These are phyloP conservation scores for Saiga tatarica DNA, from an alignment of 2,113 vertebrate genomes.

Conservation along the genomic window DNA sequence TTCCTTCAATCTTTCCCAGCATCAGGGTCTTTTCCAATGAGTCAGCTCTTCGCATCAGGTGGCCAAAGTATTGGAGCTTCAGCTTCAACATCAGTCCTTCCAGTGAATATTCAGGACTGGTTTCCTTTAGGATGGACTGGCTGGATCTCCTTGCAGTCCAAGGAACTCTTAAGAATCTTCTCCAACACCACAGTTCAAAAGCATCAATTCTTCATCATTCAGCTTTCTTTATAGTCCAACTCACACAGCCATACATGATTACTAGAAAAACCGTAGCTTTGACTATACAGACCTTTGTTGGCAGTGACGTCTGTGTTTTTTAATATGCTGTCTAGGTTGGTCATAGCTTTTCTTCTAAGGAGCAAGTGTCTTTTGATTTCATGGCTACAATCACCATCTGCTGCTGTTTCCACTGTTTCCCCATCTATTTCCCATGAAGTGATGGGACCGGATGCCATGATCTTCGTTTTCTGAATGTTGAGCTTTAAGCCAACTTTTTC, in stretches of 20 bases:
- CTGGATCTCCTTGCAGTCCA: background rate
- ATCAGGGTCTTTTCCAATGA: background rate
- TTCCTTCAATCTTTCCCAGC: accelerated
- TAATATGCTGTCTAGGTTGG: background rate
- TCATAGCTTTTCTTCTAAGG: background rate
- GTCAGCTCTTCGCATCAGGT: background rate
- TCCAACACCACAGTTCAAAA: background rate
- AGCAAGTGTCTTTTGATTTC: background rate
- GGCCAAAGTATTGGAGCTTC: background rate
- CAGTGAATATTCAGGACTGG: background rate
- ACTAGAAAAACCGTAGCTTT: background rate
- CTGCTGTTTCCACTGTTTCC: background rate
- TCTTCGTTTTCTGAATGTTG: background rate
- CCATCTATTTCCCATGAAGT: background rate
- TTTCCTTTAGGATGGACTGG: background rate
- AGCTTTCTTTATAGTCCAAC: background rate
- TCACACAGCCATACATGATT: background rate
- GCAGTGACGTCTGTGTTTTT: background rate
- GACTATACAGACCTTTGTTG: background rate
- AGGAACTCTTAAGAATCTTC: background rate
- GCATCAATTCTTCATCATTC: background rate
- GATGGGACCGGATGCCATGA: background rate
- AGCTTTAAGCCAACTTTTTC: background rate
- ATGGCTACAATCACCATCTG: background rate
- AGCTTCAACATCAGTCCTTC: background rate